Base-by-base conservation (phyloP, 2,888 invertebrate species). In the Orgyia antiqua region DNA sequence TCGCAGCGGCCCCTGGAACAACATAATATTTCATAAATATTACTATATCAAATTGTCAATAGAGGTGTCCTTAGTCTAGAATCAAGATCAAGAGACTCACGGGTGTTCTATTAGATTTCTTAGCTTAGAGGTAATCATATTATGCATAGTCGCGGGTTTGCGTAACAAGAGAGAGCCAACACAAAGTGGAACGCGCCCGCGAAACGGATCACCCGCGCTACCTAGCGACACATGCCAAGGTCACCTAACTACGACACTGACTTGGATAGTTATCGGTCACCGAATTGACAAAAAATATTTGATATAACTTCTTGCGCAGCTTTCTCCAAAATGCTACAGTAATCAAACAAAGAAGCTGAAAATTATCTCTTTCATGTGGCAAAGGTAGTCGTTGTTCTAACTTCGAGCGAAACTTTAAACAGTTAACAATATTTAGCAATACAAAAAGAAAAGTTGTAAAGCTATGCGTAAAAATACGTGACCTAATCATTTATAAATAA, bases 121-220 rank as follows among this genome's bases (percentile, higher is more conserved):
- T 79, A 74, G 75, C 42, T 58, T 79, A 74, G 75, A 78, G 78
- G 78, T 70, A 63, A 69, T 68, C 80, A 77, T 83, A 83, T 75
- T 75, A 80, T 76, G 74, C 82, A 80, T 82, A 80, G 83, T 79
- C 79, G 67, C 73, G 72, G 64, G 72, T 82, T 84, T 84, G 83
- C 84, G 84, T 82, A 84, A 84, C 73, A 77, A 83, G 83, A 84
- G 83, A 84, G 83, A 84, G 83, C 76, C 74, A 67, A 62, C 53
- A 64, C 64, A 60, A 68, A 83, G 82, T 83, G 55, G 84, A 80
- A 80, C 80, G 70, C 70, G 74, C 65, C 76, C 76, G 77, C 77
- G 68, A 80, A 78, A 74, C 76, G 54, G 67, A 61, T 67, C 69
- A 68, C 64, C 64, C 52, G 57, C 53, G 45, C 19, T 54, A 54